Conservation (phyloP, 2,888 invertebrate species). For the Anoplius nigerrimus region DNA sequence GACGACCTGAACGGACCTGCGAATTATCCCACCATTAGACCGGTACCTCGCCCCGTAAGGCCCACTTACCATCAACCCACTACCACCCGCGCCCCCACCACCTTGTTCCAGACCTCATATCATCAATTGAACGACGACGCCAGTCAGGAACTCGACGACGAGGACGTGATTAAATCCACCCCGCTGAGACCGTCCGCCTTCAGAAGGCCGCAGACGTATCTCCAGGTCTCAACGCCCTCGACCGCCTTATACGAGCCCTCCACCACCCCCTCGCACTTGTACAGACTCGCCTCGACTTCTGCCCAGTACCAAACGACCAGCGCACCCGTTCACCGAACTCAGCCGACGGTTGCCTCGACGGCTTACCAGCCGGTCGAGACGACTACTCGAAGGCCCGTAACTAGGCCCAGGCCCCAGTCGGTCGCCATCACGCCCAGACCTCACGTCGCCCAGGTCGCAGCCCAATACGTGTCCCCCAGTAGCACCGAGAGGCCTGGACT, state of each 20-base stretch:
- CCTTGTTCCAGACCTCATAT: conserved; percentile 85
- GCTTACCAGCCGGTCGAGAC: conserved; percentile 64
- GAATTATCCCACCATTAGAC: conserved; percentile 79
- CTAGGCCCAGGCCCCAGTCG: conserved; percentile 66
- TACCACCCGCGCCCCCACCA: conserved; percentile 79
- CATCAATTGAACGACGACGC: conserved; percentile 74
- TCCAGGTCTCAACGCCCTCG: conserved; percentile 61
- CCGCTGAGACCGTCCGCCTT: conserved; percentile 73
- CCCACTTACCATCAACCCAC: conserved; percentile 72
- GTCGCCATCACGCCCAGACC: conserved; percentile 79
- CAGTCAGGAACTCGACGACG: conserved; percentile 79
- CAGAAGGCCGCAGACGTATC: conserved; percentile 70
- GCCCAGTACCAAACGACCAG: conserved; percentile 81
- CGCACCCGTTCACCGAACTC: conserved; percentile 73
- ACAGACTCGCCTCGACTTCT: conserved; percentile 75
- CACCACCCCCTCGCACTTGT: conserved; percentile 78
- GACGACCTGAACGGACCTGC: conserved; percentile 79
- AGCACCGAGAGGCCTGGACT: conserved; percentile 74
- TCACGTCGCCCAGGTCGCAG: conserved; percentile 69
- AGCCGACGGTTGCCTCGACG: conserved; percentile 55
- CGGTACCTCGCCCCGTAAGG: conserved; percentile 72
- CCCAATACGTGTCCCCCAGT: conserved; percentile 71
- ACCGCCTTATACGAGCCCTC: conserved; percentile 64
- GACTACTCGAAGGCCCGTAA: conserved; percentile 61
- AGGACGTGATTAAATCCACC: conserved; percentile 79